Base-by-base conservation (phyloP, 30 jellyfish, hydroid and myxozoan species). In the Cassiopea andromeda region DNA sequence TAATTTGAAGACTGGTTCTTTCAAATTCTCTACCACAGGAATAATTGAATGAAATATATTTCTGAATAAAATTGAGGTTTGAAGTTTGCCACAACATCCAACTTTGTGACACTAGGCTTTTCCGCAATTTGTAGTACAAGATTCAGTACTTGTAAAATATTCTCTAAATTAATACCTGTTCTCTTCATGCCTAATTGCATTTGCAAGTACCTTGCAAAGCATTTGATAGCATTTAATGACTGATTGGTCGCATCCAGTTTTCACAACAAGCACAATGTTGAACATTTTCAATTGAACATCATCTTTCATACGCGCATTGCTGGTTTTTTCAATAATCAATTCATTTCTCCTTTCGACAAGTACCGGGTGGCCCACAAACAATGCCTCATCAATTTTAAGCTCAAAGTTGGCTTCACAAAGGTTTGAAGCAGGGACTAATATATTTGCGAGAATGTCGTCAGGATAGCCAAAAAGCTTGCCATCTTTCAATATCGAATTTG, bases 111-210 rank as follows among this genome's bases (percentile, higher is more conserved):
- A 27, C 38, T 27, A 27, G 38, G 38, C 38, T 27, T 27, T 27
- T 27, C 38, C 38, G 38, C 38, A 27, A 27, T 27, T 27, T 27
- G 38, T 27, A 27, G 38, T 27, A 27, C 38, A 27, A 27, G 38
- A 27, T 27, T 27, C 38, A 27, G 38, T 27, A 27, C 38, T 27
- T 27, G 38, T 27, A 27, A 27, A 27, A 27, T 27, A 27, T 27
- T 27, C 38, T 27, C 38, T 27, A 27, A 27, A 27, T 9, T 14
- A 38, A 1, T 70, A 95, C 99, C 99, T 95, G 64, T 88, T 87
- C 48, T 95, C 99, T 50, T 95, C 99, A 80, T 95, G 98, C 46
- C 97, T 58, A n/a, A 95, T 69, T 17, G 99, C 97, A 80, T 86
- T 91, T 13, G 97, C 97, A 1, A 95, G 74, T 86, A 91, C 83